A percentile compares a stretch with the other conserved stretches of the same genome.
These are phyloP conservation scores for Penaeus japonicus DNA, from an alignment of 1,140 invertebrate genomes.

Conservation along the genomic window DNA sequence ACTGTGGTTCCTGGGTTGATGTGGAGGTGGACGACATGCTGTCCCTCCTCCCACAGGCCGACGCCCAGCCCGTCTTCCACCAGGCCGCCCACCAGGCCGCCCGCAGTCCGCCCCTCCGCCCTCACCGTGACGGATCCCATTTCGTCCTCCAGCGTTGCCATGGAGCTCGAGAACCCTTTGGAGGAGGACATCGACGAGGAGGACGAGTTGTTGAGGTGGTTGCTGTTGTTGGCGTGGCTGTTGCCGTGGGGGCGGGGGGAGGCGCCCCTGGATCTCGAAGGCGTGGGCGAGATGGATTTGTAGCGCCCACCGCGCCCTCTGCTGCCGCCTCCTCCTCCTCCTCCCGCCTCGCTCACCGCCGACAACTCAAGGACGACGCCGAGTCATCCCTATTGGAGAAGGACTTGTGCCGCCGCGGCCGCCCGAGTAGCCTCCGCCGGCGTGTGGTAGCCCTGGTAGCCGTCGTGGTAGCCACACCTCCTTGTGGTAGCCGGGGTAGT, in stretches of 20 bases:
- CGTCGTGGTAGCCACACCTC: neutral
- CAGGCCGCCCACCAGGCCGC: neutral
- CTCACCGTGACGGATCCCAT: slow-evolving; percentile 30
- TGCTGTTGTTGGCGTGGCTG: neutral
- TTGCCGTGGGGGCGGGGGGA: slow-evolving; percentile 24
- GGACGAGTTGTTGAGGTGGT: neutral
- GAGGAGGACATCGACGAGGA: too few species aligned
- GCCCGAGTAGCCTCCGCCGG: slow-evolving; percentile 24
- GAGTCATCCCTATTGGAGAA: neutral
- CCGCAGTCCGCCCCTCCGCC: slow-evolving; percentile 6
- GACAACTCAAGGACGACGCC: neutral
- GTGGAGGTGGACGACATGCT: slow-evolving; percentile 44
- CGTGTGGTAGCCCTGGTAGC: slow-evolving; percentile 31
- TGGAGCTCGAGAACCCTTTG: too few species aligned
- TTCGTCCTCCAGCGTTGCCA: neutral
- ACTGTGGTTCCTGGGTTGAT: slow-evolving; percentile 45
- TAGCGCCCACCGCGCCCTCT: neutral
- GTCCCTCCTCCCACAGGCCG: slow-evolving; percentile 26
- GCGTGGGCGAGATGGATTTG: slow-evolving; percentile 24
- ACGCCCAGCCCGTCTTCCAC: neutral
- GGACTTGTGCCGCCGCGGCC: neutral
- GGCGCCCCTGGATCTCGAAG: slow-evolving; percentile 6
- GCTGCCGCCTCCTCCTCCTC: neutral
- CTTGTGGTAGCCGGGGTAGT: slow-evolving; percentile 1
- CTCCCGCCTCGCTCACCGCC: slow-evolving; percentile 21